Evolutionary conservation across 1,140 invertebrate genomes (phyloP).

Genomic region (Pantala flavescens): DNA sequence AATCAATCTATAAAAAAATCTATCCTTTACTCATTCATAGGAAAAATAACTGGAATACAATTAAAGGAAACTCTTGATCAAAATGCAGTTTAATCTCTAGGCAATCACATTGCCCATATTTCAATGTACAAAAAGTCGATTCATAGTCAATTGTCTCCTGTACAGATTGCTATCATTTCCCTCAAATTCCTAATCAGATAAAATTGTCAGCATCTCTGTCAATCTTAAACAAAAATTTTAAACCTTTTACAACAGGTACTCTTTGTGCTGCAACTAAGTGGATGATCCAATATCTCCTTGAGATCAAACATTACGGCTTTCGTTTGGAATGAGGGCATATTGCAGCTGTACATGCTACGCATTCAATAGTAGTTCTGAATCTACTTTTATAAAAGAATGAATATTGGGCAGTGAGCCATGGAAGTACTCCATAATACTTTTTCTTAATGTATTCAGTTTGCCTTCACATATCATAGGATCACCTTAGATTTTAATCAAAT

Average conservation of each 20-base stretch:
- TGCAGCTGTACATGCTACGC: not conserved
- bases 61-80: not conserved
- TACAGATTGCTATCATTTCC: not conserved
- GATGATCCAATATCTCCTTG: not conserved
- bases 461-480: no score
- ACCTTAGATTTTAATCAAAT: no score
- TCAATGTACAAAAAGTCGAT: constrained; percentile 8
- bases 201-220: not conserved
- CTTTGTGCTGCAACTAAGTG: not conserved
- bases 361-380: not conserved
- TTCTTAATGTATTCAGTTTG: not conserved
- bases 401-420: not conserved
- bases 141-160: not conserved
- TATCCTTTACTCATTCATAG: no score
- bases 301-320: not conserved
- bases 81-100: constrained; percentile 7
- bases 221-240: not conserved
- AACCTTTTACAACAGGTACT: not conserved
- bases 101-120: not conserved
- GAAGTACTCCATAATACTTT: constrained; percentile 4
- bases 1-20: no score
- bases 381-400: not conserved
- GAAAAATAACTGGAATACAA: no score
- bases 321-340: not conserved
- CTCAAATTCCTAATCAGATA: not conserved